Conservation (phyloP, 1,140 invertebrate species). For the Melanaphis sacchari region DNA sequence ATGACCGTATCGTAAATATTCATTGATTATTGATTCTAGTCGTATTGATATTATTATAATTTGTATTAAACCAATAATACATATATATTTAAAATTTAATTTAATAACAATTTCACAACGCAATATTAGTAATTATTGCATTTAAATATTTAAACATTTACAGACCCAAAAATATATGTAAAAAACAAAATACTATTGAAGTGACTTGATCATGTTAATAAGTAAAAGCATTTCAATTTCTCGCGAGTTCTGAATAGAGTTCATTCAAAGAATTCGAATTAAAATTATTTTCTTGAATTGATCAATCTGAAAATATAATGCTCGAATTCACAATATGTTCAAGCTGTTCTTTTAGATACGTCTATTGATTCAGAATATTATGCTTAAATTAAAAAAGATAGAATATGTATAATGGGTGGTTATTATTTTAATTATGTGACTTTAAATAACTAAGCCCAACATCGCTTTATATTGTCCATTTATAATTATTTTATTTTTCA, state of each 20-base stretch:
- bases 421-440: background rate
- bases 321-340: background rate
- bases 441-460: background rate
- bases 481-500: background rate
- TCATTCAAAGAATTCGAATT: background rate
- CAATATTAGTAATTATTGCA: background rate
- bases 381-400: background rate
- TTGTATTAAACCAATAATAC: background rate
- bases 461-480: fast-evolving
- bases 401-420: background rate
- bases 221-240: background rate
- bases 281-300: background rate
- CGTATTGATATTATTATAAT: no score
- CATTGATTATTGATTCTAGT: no score
- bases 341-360: background rate
- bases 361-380: background rate
- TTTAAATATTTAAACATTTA: background rate
- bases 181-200: background rate
- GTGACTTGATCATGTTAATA: background rate
- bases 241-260: background rate
- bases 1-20: no score
- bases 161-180: background rate
- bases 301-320: background rate
- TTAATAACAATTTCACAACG: background rate
- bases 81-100: background rate